Evolutionary conservation across 2,888 invertebrate genomes (phyloP).

Genomic region (Periphyllus acericola): DNA sequence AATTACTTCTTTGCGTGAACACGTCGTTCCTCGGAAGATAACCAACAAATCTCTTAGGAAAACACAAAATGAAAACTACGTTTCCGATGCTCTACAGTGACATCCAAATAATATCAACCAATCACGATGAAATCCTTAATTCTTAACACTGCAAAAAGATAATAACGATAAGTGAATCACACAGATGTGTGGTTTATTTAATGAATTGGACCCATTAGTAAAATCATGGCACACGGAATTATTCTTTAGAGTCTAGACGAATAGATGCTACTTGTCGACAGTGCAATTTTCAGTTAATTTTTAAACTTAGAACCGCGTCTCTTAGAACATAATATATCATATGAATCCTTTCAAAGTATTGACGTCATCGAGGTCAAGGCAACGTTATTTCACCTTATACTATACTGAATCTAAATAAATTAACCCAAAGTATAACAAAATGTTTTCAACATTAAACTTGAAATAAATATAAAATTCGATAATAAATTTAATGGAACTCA

Average conservation of each 20-base stretch:
- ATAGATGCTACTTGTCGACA: not conserved
- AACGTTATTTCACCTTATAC: slow-evolving; percentile 35
- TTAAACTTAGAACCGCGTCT: not conserved
- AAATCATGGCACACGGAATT: not conserved
- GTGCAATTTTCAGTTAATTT: not conserved
- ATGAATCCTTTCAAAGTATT: slow-evolving; percentile 56
- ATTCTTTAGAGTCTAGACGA: not conserved
- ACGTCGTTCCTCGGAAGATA: not conserved
- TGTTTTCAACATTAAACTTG: slow-evolving; percentile 9
- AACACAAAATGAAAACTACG: not conserved
- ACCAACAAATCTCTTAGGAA: not conserved
- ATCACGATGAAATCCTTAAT: not conserved
- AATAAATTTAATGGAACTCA: not conserved
- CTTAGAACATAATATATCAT: not conserved
- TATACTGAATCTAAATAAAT: slow-evolving; percentile 34
- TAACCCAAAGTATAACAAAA: slow-evolving; percentile 5
- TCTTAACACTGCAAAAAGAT: not conserved
- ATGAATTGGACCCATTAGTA: not conserved
- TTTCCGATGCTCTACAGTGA: not conserved
- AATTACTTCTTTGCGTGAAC: not conserved
- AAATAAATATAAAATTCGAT: not conserved
- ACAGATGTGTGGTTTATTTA: not conserved
- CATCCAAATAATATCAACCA: not conserved
- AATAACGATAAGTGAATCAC: not conserved
- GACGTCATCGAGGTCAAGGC: slow-evolving; percentile 61